Evolutionary conservation across 2,797 vertebrate species (phyloP).

Genomic region (Rhinella marina): DNA sequence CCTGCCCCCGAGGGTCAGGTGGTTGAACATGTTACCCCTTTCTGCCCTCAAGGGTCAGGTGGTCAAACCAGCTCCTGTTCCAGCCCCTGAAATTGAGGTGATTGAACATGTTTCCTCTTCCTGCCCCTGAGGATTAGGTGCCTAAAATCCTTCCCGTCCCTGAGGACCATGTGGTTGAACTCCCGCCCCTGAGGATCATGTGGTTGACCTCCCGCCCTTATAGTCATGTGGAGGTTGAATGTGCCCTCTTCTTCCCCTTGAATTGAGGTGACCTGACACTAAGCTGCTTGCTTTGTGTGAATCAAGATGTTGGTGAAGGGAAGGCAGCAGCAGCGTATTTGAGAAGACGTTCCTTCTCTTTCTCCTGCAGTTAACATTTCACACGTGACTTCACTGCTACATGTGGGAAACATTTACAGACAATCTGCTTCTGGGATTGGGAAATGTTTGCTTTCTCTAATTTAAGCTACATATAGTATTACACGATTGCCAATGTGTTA

Average conservation of each 20-base stretch:
- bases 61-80: too few species aligned
- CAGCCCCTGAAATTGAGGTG: too few species aligned
- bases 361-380: background rate
- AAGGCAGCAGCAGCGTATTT: too few species aligned
- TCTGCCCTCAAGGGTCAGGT: too few species aligned
- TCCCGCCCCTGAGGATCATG: background rate
- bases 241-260: background rate
- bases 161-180: too few species aligned
- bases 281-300: too few species aligned
- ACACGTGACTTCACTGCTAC: background rate
- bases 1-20: too few species aligned
- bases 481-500: background rate
- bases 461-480: background rate
- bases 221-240: background rate
- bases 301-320: too few species aligned
- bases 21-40: too few species aligned
- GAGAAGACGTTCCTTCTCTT: too few species aligned
- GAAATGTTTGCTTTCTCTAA: background rate
- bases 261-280: too few species aligned
- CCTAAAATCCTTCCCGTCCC: background rate
- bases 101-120: background rate
- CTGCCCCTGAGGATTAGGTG: background rate
- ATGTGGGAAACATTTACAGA: background rate
- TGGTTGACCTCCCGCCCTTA: too few species aligned
- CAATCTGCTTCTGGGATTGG: background rate